A percentile compares a stretch with the other conserved stretches of the same genome.
phyloP scores from a whole-genome alignment of 2,797 vertebrate genomes.

The Halcyon smyrnensis region DNA sequence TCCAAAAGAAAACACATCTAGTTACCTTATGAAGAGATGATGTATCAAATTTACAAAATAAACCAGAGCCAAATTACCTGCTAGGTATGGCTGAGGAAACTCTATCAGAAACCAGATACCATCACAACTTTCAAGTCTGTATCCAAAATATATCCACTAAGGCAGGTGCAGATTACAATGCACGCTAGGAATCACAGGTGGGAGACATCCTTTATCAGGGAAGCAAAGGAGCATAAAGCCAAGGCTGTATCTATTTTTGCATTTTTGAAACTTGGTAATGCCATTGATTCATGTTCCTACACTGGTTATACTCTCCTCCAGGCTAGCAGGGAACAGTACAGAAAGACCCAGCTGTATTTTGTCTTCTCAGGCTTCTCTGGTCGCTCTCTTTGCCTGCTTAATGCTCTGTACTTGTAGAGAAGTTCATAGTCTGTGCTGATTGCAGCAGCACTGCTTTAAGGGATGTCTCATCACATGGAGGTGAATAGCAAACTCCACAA shows the following conservation, averaged over 20 bases:
- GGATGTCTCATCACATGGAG: background rate
- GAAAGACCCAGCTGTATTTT: background rate
- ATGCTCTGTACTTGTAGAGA: background rate
- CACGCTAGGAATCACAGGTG: background rate
- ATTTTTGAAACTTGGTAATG: background rate
- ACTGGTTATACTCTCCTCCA: background rate
- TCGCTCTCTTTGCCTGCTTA: background rate
- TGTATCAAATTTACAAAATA: conserved; percentile 21
- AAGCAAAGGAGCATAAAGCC: background rate
- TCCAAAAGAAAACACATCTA: background rate
- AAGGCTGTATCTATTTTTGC: background rate
- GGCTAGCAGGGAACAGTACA: background rate
- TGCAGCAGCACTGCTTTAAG: background rate
- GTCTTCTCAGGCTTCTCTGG: background rate
- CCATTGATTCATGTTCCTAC: background rate
- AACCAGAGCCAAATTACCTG: conserved; percentile 17
- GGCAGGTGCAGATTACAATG: background rate
- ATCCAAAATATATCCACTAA: conserved; percentile 4
- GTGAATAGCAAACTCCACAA: background rate
- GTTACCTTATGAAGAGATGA: background rate
- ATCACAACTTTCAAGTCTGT: background rate
- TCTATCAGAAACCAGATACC: background rate
- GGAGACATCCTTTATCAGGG: background rate
- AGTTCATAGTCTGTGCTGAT: background rate
- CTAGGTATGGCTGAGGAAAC: background rate